Evolutionary conservation across 2,113 vertebrate species (phyloP).

Genomic region (Sigmodon hispidus): DNA sequence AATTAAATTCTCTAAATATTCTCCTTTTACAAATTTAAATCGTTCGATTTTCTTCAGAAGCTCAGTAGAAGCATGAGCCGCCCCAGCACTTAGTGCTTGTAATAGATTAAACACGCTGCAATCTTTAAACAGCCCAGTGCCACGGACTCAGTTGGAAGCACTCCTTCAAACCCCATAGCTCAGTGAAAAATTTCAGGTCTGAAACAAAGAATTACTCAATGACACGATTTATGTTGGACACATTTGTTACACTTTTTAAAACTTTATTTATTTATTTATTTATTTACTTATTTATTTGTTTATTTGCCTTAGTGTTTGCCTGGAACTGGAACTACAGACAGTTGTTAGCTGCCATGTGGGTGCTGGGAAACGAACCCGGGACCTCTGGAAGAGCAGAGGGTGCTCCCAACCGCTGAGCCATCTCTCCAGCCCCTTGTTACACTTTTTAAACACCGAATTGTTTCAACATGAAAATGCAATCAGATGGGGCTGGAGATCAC

Average conservation of each 20-base stretch:
- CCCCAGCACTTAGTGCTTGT: not conserved
- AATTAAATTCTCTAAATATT: conserved; percentile 62
- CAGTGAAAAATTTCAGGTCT: conserved; percentile 7
- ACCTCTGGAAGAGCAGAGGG: too few species aligned
- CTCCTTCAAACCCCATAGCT: not conserved
- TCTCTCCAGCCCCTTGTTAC: too few species aligned
- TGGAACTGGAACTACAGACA: too few species aligned
- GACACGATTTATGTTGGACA: not conserved
- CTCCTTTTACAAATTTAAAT: conserved; percentile 61
- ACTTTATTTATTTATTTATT: too few species aligned
- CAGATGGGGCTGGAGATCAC: not conserved
- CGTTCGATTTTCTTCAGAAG: conserved; percentile 51
- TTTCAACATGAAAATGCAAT: conserved; percentile 31
- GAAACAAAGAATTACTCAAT: conserved; percentile 55
- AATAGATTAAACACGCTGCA: conserved; percentile 46
- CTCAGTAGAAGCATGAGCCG: conserved; percentile 16
- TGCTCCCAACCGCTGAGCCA: too few species aligned
- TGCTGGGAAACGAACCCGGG: too few species aligned
- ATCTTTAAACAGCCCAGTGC: not conserved
- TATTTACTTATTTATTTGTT: too few species aligned
- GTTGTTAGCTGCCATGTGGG: too few species aligned
- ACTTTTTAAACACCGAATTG: not conserved
- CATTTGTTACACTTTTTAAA: not conserved
- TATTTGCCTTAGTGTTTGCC: too few species aligned
- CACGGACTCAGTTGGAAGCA: not conserved